phyloP scores from a whole-genome alignment of 2,888 invertebrate genomes.

The Teleogryllus oceanicus region DNA sequence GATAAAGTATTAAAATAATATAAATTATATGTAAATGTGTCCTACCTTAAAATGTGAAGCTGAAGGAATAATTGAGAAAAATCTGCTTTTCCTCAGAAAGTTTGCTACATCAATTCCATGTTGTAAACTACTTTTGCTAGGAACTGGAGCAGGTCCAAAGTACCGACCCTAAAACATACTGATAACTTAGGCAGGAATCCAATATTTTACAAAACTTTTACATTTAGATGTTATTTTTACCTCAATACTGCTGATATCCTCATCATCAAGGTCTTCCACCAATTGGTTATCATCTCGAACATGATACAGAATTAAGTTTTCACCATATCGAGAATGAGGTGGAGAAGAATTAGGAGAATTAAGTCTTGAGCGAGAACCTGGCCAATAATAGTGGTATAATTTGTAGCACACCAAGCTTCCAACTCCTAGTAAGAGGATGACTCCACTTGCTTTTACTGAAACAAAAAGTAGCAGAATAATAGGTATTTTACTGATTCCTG shows the following conservation, averaged over 20 bases:
- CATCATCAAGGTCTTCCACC: conserved; percentile 32
- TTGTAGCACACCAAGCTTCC: conserved; percentile 48
- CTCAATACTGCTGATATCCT: conserved; percentile 30
- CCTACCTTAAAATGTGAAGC: not conserved
- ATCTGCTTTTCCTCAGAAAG: conserved; percentile 23
- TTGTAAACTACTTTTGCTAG: not conserved
- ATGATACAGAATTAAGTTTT: conserved; percentile 3
- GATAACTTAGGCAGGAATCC: not conserved
- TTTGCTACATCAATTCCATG: not conserved
- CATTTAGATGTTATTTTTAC: conserved; percentile 12
- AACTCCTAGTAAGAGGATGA: conserved; percentile 48
- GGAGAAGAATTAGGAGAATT: conserved; percentile 23
- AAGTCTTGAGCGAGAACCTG: conserved; percentile 28
- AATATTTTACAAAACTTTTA: too few relatives aligned
- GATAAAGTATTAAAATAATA: too few relatives aligned
- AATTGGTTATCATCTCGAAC: conserved; percentile 30
- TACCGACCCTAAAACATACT: conserved; percentile 27
- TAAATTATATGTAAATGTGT: too few relatives aligned
- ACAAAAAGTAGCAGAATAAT: conserved; percentile 32
- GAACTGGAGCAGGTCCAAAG: conserved; percentile 27
- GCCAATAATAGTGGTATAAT: conserved; percentile 42
- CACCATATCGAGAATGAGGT: not conserved
- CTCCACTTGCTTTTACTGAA: conserved; percentile 48
- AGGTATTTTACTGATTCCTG: not conserved
- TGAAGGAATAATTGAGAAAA: conserved; percentile 10